These are phyloP conservation scores for Morinoia aosen DNA, from an alignment of 2,888 invertebrate genomes.

Conservation along the genomic window DNA sequence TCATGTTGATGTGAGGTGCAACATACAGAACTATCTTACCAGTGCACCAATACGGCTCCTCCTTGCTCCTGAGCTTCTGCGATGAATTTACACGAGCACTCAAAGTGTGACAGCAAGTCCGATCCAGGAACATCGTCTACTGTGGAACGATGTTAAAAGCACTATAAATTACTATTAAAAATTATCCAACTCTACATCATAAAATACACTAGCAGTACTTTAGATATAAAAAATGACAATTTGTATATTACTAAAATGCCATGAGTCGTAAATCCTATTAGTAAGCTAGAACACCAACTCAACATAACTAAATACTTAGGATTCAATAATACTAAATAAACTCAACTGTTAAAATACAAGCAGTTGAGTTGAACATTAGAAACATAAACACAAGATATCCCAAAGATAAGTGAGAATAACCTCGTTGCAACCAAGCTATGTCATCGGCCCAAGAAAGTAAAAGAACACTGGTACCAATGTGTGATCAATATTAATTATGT, in stretches of 20 bases:
- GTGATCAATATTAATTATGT: too few species aligned
- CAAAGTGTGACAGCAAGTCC: constrained; percentile 24
- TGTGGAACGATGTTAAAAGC: background rate
- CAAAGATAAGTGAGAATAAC: too few species aligned
- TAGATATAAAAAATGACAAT: background rate
- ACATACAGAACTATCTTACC: background rate
- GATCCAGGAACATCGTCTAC: constrained; percentile 33
- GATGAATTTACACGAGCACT: constrained; percentile 8
- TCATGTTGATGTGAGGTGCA: background rate
- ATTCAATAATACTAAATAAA: background rate
- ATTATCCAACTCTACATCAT: too few species aligned
- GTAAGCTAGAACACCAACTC: background rate
- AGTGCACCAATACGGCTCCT: constrained; percentile 31
- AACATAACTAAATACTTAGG: background rate
- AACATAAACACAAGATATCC: too few species aligned
- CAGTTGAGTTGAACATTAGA: too few species aligned
- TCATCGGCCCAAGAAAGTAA: too few species aligned
- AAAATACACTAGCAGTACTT: background rate
- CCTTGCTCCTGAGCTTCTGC: background rate
- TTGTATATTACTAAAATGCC: background rate
- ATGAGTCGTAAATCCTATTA: background rate
- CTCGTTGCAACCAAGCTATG: too few species aligned
- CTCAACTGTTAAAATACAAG: too few species aligned
- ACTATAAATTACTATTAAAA: background rate
- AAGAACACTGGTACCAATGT: too few species aligned